phyloP scores from a whole-genome alignment of 2,888 invertebrate genomes.

The Crossocerus cetratus region DNA sequence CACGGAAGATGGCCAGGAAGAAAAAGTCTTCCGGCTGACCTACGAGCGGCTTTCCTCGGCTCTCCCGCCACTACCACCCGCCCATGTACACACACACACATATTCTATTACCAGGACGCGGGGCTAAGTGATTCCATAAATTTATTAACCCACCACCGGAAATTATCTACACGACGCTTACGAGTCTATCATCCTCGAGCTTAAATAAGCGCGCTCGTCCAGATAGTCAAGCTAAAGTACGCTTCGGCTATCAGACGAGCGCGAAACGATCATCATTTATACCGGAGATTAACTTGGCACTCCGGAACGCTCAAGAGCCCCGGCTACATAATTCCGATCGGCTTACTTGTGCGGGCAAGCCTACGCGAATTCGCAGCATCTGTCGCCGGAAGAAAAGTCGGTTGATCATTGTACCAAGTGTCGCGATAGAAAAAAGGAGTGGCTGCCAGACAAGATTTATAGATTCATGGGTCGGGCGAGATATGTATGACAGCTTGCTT shows the following conservation, averaged over 20 bases:
- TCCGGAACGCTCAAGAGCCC: neutral
- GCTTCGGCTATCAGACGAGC: no score
- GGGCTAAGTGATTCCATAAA: conserved; percentile 13
- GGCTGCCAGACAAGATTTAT: no score
- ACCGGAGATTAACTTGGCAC: neutral
- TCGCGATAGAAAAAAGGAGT: no score
- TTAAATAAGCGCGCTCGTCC: neutral
- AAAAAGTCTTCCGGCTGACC: conserved; percentile 14
- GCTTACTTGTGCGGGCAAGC: neutral
- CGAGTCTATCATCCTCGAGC: neutral
- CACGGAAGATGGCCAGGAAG: conserved; percentile 12
- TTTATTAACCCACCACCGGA: conserved; percentile 1
- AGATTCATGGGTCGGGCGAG: no score
- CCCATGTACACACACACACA: conserved; percentile 6
- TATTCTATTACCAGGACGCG: conserved; percentile 23
- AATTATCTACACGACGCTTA: neutral
- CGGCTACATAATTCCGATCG: neutral
- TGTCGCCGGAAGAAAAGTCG: no score
- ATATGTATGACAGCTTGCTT: no score
- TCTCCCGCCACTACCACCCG: no score
- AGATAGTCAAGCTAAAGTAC: no score
- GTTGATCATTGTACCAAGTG: no score
- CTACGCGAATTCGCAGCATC: no score
- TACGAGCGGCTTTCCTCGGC: conserved; percentile 6
- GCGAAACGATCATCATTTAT: neutral